phyloP scores from a whole-genome alignment of 37 sponge, comb jelly and placozoan genomes.

The Haliclona indistincta region DNA sequence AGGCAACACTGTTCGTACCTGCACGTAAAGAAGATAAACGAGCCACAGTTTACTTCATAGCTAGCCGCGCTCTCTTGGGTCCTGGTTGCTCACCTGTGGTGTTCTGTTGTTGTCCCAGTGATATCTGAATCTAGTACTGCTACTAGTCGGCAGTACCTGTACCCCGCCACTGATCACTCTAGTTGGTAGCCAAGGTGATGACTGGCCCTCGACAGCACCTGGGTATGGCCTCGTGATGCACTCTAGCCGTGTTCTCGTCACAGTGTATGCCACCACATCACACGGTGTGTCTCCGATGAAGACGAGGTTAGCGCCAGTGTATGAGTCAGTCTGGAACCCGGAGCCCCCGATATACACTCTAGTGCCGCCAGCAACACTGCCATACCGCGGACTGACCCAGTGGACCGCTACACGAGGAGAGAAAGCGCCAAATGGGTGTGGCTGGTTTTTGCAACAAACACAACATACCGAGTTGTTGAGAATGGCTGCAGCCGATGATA shows the following conservation, averaged over 20 bases:
- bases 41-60: not conserved
- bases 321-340: conserved; percentile 60
- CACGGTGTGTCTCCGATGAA: conserved; percentile 55
- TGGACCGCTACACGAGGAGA: conserved; percentile 1
- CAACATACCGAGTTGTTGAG: too few species aligned
- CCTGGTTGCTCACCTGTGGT: conserved; percentile 30
- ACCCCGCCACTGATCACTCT: conserved; percentile 6
- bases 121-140: conserved; percentile 4
- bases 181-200: not conserved
- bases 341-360: conserved; percentile 44
- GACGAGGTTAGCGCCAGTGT: conserved; percentile 37
- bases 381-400: conserved; percentile 36
- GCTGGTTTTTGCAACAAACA: too few species aligned
- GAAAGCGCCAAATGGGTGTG: too few species aligned
- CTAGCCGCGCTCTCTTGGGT: not conserved
- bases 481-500: too few species aligned
- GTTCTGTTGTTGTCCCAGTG: conserved; percentile 42
- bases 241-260: not conserved
- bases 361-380: conserved; percentile 77
- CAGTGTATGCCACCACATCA: conserved; percentile 44
- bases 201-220: conserved; percentile 24
- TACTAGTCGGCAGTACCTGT: not conserved
- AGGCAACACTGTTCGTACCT: conserved; percentile 38
- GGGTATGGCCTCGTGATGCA: conserved; percentile 54
- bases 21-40: not conserved